Evolutionary conservation across 2,797 vertebrate species (phyloP).

Genomic region (Cuniculus paca): DNA sequence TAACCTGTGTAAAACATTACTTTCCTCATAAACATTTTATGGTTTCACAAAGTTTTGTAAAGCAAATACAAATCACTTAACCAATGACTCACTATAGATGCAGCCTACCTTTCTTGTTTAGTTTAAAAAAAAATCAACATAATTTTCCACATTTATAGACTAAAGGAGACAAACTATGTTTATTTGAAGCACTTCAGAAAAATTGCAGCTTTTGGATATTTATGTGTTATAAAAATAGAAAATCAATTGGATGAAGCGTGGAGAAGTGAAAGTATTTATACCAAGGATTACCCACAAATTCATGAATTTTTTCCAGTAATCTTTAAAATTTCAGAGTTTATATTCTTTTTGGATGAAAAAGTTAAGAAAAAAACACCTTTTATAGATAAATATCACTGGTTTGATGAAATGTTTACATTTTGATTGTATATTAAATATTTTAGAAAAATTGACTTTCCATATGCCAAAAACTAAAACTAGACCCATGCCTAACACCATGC

Average conservation of each 20-base stretch:
- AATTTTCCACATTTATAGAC: background rate
- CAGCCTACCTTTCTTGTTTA: background rate
- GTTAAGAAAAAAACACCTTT: background rate
- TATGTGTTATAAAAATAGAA: background rate
- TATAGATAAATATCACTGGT: background rate
- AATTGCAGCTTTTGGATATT: background rate
- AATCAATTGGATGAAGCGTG: background rate
- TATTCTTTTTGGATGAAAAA: background rate
- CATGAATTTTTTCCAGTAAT: background rate
- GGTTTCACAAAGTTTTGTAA: conserved; percentile 13
- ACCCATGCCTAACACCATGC: no score
- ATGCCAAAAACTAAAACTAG: no score
- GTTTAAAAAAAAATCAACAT: background rate
- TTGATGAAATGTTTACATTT: background rate
- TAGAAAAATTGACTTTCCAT: no score
- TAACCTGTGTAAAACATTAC: background rate
- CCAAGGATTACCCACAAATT: background rate
- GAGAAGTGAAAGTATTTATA: conserved; percentile 32
- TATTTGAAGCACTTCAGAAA: background rate
- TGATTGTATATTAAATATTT: background rate
- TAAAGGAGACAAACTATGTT: conserved; percentile 5
- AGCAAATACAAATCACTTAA: conserved; percentile 4
- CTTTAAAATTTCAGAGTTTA: background rate
- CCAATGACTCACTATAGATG: background rate
- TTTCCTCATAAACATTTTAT: conserved; percentile 16